Evolutionary conservation across 1,140 invertebrate genomes (phyloP).

Genomic region (Drosophila dunni): DNA sequence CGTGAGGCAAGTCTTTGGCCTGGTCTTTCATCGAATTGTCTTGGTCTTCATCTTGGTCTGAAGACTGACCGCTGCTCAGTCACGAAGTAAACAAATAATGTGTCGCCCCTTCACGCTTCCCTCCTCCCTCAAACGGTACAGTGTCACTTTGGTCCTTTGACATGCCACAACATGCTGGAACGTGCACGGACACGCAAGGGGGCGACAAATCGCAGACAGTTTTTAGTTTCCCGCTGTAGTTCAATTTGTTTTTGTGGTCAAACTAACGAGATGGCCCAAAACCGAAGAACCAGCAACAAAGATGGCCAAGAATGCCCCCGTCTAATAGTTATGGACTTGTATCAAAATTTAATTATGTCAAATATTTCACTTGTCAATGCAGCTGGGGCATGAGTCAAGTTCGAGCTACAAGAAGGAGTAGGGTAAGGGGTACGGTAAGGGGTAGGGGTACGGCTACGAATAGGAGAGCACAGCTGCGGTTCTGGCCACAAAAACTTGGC

Average conservation of each 20-base stretch:
- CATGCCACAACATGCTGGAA: not conserved
- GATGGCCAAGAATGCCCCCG: slow-evolving; percentile 21
- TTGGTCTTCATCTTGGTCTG: not conserved
- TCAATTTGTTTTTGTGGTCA: slow-evolving; percentile 23
- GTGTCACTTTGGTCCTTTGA: slow-evolving; percentile 40
- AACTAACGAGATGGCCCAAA: slow-evolving; percentile 12
- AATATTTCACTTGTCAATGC: slow-evolving; percentile 80
- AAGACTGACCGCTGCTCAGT: slow-evolving; percentile 23
- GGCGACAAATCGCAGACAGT: slow-evolving; percentile 44
- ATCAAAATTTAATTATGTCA: slow-evolving; percentile 83
- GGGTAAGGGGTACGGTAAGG: no score
- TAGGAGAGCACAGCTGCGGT: slow-evolving; percentile 20
- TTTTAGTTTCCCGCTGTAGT: not conserved
- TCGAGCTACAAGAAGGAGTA: not conserved
- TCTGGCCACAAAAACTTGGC: slow-evolving; percentile 19
- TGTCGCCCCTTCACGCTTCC: not conserved
- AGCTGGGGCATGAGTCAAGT: slow-evolving; percentile 32
- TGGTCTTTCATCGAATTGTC: not conserved
- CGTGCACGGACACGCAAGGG: not conserved
- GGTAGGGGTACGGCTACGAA: no score
- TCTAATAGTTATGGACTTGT: slow-evolving; percentile 74
- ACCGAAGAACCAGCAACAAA: no score
- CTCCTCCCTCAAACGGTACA: not conserved
- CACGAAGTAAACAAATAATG: slow-evolving; percentile 49
- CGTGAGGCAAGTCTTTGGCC: slow-evolving; percentile 48